Evolutionary conservation across 2,797 vertebrate genomes (phyloP), one percentile per base, ranked within the genome.

Genomic region (Streptopelia turtur): DNA sequence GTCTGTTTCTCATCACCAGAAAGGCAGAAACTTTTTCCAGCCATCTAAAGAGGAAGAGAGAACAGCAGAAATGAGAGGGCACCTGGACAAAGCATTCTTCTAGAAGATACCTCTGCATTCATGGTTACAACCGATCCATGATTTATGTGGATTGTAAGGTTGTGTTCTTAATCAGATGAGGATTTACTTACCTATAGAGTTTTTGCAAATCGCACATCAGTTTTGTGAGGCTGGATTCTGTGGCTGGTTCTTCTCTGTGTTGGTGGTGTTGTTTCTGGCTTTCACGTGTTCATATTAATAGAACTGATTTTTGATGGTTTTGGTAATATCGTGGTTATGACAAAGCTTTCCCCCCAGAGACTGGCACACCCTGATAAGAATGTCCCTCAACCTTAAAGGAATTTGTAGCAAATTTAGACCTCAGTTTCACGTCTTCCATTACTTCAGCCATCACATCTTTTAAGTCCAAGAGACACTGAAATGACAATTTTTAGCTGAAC

Each of bases 1-100:
- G 98, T 97, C 98, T 99, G 98, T 92, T 98, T 98, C 97, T 99
- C 98, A 2, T 98, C 98, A 27, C 98, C 98, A 0, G 98, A 98
- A 64, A 99, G 96, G 87, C 43, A 43, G 41, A 17, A 43, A 43
- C 41, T 43, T 17, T 17, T 43, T 43, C 16, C 41, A 43, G 16
- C 41, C 41, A 43, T 43, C 41, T 43, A 43, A 43, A 43, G 41
- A 30, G 41, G 76, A 87, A 96, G 65, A 94, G 23, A 83, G 1
- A 41, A 31, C 37, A 24, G 30, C 15, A 28, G 35, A 35, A 87
- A 35, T 77, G 22, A 35, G 28, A n/a, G 55, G 25, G 35, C 24
- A 52, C 17, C 35, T 20, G 16, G 18, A 30, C 23, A 64, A 80
- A 89, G 30, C 18, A 20, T 31, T 16, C 13, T 60, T 50, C 16